Evolutionary conservation across 2,888 invertebrate species (phyloP).

Genomic region (Mesorhabditis spiculigera): DNA sequence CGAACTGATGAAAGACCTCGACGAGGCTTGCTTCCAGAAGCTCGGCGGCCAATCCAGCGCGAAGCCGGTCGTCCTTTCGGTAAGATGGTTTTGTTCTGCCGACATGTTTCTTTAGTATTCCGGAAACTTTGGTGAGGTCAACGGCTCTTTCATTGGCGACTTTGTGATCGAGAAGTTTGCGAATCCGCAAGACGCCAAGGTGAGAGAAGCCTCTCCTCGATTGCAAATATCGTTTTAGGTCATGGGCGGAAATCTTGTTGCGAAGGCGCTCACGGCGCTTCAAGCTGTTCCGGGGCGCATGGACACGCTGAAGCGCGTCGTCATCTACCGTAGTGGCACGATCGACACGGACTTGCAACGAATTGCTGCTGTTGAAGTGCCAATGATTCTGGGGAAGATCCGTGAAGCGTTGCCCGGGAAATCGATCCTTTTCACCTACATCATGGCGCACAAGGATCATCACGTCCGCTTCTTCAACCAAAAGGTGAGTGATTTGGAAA

Average conservation of each 20-base stretch:
- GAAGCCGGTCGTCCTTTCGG: not conserved
- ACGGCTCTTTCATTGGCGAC: not conserved
- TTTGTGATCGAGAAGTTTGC: slow-evolving; percentile 1
- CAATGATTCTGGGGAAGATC: not conserved
- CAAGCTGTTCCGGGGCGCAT: not conserved
- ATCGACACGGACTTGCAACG: not conserved
- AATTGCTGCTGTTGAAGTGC: not conserved
- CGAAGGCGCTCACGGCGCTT: not conserved
- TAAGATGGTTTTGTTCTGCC: not conserved
- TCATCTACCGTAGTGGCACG: not conserved
- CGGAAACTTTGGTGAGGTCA: not conserved
- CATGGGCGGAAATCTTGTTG: not conserved
- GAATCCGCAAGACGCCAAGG: not conserved
- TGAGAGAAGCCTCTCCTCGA: not conserved
- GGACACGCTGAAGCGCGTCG: not conserved
- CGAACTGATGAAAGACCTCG: not conserved
- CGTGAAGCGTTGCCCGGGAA: not conserved
- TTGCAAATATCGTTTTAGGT: not conserved
- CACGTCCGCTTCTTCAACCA: not conserved
- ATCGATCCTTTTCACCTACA: not conserved
- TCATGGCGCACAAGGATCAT: slow-evolving; percentile 6
- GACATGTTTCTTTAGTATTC: not conserved
- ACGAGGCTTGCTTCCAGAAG: not conserved
- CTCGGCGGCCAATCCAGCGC: not conserved
- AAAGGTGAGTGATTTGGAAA: not conserved